Evolutionary conservation across 2,888 invertebrate genomes (phyloP).

Genomic region (Mythimna vitellina): DNA sequence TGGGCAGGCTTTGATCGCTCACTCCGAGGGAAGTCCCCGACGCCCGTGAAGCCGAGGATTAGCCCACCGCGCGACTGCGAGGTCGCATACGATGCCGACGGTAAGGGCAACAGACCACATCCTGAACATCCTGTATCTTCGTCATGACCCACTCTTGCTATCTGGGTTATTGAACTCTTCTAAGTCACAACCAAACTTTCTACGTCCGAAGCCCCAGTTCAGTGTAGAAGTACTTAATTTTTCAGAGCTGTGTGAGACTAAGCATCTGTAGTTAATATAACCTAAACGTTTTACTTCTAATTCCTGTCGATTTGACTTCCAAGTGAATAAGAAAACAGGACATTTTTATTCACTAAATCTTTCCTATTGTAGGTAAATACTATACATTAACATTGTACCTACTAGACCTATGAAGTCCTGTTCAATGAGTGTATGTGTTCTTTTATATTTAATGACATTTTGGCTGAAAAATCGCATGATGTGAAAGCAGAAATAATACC

Average conservation of each 20-base stretch:
- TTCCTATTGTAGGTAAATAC: slow-evolving; percentile 64
- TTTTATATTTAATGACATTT: slow-evolving; percentile 62
- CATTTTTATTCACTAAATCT: slow-evolving; percentile 80
- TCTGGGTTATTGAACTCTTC: slow-evolving; percentile 50
- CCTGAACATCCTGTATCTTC: slow-evolving; percentile 82
- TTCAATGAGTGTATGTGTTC: slow-evolving; percentile 85
- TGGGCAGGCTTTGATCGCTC: slow-evolving; percentile 91
- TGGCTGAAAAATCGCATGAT: slow-evolving; percentile 55
- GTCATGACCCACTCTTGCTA: slow-evolving; percentile 77
- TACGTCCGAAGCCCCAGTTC: slow-evolving; percentile 61
- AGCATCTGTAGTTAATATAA: slow-evolving; percentile 69
- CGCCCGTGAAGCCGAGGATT: slow-evolving; percentile 93
- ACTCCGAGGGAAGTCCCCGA: slow-evolving; percentile 91
- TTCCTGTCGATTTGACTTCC: slow-evolving; percentile 60
- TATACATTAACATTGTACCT: slow-evolving; percentile 61
- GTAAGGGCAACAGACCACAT: slow-evolving; percentile 90
- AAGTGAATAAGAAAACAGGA: slow-evolving; percentile 81
- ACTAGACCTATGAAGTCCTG: slow-evolving; percentile 48
- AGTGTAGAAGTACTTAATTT: slow-evolving; percentile 59
- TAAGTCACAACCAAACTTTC: slow-evolving; percentile 46
- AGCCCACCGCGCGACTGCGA: slow-evolving; percentile 93
- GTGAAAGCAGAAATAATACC: slow-evolving; percentile 24
- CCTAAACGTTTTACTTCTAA: slow-evolving; percentile 47
- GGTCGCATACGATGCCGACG: slow-evolving; percentile 94
- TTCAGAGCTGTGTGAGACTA: slow-evolving; percentile 67